Percentiles rank a stretch among this genome's conserved stretches.
phyloP scores from a whole-genome alignment of 1,140 invertebrate species.

The Danaus plexippus region DNA sequence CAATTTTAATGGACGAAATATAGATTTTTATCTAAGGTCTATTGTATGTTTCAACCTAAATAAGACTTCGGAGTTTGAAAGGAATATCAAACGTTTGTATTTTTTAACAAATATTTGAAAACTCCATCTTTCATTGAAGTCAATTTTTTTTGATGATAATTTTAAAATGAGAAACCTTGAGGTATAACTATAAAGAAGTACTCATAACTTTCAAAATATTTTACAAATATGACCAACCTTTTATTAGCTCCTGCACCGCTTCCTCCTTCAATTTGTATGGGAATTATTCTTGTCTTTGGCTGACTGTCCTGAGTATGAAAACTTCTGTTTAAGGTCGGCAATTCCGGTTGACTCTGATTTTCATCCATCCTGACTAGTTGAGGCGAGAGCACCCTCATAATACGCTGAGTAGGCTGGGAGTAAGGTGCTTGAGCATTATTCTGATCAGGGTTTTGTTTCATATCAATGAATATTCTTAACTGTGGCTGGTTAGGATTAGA shows the following conservation, averaged over 20 bases:
- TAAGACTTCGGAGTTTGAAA: no score
- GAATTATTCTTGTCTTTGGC: conserved; percentile 69
- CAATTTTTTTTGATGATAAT: background rate
- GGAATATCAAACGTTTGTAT: no score
- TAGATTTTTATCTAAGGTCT: no score
- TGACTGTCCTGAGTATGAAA: conserved; percentile 49
- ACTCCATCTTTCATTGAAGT: background rate
- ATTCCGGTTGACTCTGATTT: conserved; percentile 38
- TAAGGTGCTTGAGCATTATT: conserved; percentile 35
- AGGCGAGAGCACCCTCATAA: conserved; percentile 65
- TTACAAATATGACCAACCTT: conserved; percentile 31
- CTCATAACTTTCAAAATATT: background rate
- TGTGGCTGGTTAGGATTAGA: conserved; percentile 56
- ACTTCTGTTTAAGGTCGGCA: conserved; percentile 52
- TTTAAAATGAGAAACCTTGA: background rate
- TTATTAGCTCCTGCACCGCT: conserved; percentile 51
- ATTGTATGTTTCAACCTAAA: no score
- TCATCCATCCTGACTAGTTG: conserved; percentile 63
- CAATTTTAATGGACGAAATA: no score
- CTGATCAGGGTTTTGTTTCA: conserved; percentile 51
- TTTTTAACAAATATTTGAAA: background rate
- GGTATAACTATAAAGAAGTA: no score
- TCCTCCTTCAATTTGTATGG: conserved; percentile 68
- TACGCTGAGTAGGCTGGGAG: conserved; percentile 63
- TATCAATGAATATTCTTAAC: conserved; percentile 64